Percentiles rank a stretch among this genome's conserved stretches.
These are phyloP conservation scores for Rhinolophus ferrumequinum DNA, from an alignment of 2,113 vertebrate species.

Conservation along the genomic window DNA sequence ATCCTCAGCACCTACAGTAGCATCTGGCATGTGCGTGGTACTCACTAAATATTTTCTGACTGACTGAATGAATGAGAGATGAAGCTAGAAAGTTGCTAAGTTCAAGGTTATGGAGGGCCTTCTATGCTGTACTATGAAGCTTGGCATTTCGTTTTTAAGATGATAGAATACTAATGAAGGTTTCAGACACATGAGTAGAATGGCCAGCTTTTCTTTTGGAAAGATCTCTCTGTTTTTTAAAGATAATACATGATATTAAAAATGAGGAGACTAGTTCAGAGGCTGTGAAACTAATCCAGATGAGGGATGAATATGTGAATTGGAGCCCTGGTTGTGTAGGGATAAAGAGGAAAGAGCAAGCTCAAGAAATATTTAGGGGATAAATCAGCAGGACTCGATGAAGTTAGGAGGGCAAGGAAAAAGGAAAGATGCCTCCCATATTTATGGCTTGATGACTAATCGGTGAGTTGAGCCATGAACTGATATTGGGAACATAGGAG, in stretches of 20 bases:
- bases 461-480: neutral
- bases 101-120: neutral
- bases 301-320: neutral
- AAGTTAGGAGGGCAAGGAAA: neutral
- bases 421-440: neutral
- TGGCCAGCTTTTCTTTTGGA: neutral
- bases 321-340: neutral
- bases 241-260: neutral
- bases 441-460: neutral
- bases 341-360: neutral
- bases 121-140: neutral
- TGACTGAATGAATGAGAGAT: neutral
- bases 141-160: slow-evolving; percentile 49
- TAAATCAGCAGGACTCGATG: neutral
- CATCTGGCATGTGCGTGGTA: neutral
- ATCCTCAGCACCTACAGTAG: neutral
- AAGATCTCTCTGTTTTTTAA: neutral
- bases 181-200: neutral
- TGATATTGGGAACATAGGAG: neutral
- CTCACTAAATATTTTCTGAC: neutral
- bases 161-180: neutral
- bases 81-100: neutral
- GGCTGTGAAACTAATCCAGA: neutral
- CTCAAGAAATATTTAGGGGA: neutral
- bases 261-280: neutral